Percentiles rank a stretch among this genome's conserved stretches.
phyloP scores from a whole-genome alignment of 2,113 vertebrate species.

The Merops nubicus region DNA sequence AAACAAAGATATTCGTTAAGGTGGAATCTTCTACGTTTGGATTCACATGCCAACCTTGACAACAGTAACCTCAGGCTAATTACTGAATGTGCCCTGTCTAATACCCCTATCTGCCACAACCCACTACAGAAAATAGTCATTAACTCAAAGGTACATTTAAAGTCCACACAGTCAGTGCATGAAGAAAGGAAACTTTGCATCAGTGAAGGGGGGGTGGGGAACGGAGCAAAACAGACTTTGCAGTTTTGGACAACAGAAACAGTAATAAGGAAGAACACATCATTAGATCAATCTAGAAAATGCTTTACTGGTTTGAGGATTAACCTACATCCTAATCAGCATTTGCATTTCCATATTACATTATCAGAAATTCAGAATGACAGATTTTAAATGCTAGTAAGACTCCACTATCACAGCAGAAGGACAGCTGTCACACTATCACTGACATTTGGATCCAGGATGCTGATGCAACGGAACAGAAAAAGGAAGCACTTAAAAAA shows the following conservation, averaged over 20 bases:
- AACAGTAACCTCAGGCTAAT: not conserved
- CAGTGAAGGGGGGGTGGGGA: not conserved
- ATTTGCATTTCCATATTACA: not conserved
- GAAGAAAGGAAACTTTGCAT: not conserved
- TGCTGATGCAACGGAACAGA: not conserved
- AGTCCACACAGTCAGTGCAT: not conserved
- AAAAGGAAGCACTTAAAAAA: not conserved
- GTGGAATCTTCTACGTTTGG: not conserved
- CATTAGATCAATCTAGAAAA: not conserved
- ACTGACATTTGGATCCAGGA: not conserved
- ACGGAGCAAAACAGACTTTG: not conserved
- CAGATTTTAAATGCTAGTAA: not conserved
- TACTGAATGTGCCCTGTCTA: not conserved
- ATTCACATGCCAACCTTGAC: not conserved
- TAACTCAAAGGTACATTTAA: not conserved
- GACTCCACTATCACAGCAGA: not conserved
- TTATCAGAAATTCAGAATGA: not conserved
- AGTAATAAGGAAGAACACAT: not conserved
- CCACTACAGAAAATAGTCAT: not conserved
- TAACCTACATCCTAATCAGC: not conserved
- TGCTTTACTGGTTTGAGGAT: not conserved
- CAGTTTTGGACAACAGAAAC: not conserved
- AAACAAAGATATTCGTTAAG: not conserved
- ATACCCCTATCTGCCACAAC: not conserved
- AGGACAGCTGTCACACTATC: not conserved